Evolutionary conservation across 2,888 invertebrate genomes (phyloP).

Genomic region (Tricholauxania praeusta): DNA sequence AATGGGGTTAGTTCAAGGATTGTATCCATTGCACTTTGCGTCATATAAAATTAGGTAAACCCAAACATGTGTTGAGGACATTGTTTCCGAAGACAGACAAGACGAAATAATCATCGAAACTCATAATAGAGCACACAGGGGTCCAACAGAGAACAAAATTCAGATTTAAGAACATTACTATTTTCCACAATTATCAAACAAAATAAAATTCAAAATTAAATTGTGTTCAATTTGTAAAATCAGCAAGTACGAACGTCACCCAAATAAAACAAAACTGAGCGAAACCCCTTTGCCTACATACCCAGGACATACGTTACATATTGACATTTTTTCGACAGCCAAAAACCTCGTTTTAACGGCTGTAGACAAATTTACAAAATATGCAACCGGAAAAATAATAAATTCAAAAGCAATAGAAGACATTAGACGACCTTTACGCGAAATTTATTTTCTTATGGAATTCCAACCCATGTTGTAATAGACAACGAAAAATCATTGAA

Average conservation of each 20-base stretch:
- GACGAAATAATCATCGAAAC: too few species aligned
- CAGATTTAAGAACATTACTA: constrained; percentile 12
- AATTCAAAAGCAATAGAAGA: constrained; percentile 26
- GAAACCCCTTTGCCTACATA: too few species aligned
- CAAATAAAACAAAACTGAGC: background rate
- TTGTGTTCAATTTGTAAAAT: constrained; percentile 19
- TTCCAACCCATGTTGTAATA: constrained; percentile 6
- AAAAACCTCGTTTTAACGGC: background rate
- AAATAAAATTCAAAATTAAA: constrained; percentile 23
- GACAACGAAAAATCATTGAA: background rate
- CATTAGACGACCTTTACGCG: constrained; percentile 12
- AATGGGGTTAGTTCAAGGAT: too few species aligned
- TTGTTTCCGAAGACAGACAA: too few species aligned
- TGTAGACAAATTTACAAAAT: constrained; percentile 19
- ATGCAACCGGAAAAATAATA: constrained; percentile 21
- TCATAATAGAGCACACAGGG: too few species aligned
- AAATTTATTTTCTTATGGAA: constrained; percentile 15
- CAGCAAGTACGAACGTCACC: constrained; percentile 30
- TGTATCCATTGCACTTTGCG: too few species aligned
- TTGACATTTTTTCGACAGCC: background rate
- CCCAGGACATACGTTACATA: constrained; percentile 24
- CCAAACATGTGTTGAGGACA: too few species aligned
- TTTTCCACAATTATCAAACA: constrained; percentile 18
- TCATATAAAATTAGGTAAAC: too few species aligned
- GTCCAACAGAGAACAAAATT: too few species aligned